These are phyloP conservation scores for Synergus umbraculus DNA, from an alignment of 2,888 invertebrate genomes.

Conservation along the genomic window DNA sequence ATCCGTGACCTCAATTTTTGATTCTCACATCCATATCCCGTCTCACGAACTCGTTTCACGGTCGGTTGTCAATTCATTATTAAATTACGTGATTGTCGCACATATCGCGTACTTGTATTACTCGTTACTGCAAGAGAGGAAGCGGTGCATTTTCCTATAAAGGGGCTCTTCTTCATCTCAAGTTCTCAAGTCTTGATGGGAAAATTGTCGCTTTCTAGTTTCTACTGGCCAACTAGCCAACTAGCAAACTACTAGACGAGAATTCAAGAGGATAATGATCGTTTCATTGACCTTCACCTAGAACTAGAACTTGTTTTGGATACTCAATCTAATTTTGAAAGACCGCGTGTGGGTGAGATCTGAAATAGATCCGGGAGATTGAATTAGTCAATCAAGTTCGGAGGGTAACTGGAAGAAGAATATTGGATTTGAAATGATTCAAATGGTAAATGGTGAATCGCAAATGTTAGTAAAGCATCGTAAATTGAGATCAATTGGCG, in stretches of 20 bases:
- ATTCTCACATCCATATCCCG: conserved; percentile 22
- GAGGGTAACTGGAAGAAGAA: conserved; percentile 2
- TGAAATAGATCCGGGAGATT: background rate
- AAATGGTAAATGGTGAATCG: conserved; percentile 18
- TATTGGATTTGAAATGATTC: conserved; percentile 26
- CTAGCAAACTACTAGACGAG: background rate
- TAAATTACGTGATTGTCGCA: conserved; percentile 24
- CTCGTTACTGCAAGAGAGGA: conserved; percentile 4
- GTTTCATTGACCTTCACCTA: conserved; percentile 1
- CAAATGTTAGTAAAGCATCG: background rate
- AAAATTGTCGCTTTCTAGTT: conserved; percentile 16
- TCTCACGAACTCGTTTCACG: conserved; percentile 3
- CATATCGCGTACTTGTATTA: background rate
- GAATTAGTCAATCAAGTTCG: conserved; percentile 3
- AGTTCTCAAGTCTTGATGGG: conserved; percentile 9
- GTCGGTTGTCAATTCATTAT: conserved; percentile 26
- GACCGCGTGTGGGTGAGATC: background rate
- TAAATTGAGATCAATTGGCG: conserved; percentile 26
- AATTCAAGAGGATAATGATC: background rate
- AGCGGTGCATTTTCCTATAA: conserved; percentile 26
- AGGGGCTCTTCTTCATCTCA: background rate
- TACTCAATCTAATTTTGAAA: background rate
- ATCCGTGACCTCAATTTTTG: conserved; percentile 37
- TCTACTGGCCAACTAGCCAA: background rate
- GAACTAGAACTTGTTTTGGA: conserved; percentile 13